Base-by-base conservation (phyloP, 2,888 invertebrate genomes). In the Drosophila austrosaltans region DNA sequence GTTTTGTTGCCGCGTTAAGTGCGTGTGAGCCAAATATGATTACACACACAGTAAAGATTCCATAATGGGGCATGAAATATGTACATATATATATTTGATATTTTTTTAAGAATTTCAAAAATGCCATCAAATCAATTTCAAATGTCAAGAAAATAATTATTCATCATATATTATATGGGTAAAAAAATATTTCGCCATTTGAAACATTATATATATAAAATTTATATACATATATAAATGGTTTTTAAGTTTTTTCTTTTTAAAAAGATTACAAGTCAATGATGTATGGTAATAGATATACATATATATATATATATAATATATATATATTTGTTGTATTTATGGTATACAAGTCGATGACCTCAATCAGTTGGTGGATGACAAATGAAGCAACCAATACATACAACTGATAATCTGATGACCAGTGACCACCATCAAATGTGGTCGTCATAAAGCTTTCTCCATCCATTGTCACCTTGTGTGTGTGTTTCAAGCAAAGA, bases 341-440 rank as follows among this genome's bases (percentile, higher is more conserved):
- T 28, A 28, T 32, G 32, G 32, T 65, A 40, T 56, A 36, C 65
- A 36, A 61, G 72, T 72, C 72, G 72, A 72, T 72, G 72, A 72
- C 72, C 72, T 72, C 65, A 72, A 72, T 72, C 72, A 28, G 65
- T 16, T 16, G 16, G 48, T 72, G 72, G 72, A 72, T 72, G 53
- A 72, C 72, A 60, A 65, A 40, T 25, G 40, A 44, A 56, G 28
- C 63, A 70, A 53, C 60, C 8, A 4, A 53, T 48, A 16, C 4
- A 16, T 16, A 16, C 16, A 16, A 16, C 16, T 16, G 16, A 16
- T 16, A 16, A 16, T 16, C 16, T n/a, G 54, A 48, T 48, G 48
- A 48, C 48, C 48, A 25, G 2, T 48, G 48, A 48, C 22, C 48
- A 48, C 48, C 48, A 48, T 48, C 48, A 25, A 48, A 48, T 8